Evolutionary conservation across 2,113 vertebrate species (phyloP).

Genomic region (Chrysemys picta): DNA sequence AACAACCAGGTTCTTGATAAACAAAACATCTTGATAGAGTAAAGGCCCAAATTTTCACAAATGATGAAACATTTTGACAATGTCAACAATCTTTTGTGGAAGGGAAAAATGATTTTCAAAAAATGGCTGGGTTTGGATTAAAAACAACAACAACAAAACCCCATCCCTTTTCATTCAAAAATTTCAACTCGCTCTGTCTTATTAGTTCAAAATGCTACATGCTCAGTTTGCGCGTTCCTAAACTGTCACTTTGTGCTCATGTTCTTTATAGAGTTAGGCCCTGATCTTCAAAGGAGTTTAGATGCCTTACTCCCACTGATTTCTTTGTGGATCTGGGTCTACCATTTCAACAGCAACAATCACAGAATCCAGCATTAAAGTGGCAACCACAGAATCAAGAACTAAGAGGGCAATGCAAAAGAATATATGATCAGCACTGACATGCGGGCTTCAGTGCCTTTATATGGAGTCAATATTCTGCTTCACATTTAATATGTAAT

Average conservation of each 20-base stretch:
- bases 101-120: not conserved
- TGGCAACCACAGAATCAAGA: not conserved
- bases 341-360: not conserved
- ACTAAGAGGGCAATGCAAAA: not conserved
- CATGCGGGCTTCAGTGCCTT: not conserved
- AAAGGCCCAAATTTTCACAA: not conserved
- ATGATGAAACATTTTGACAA: not conserved
- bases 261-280: not conserved
- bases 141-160: not conserved
- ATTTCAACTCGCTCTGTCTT: not conserved
- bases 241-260: not conserved
- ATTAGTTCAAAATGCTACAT: not conserved
- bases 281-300: not conserved
- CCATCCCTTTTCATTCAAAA: not conserved
- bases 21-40: not conserved
- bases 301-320: not conserved
- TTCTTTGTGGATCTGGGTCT: not conserved
- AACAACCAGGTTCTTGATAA: not conserved
- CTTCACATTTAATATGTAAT: too few relatives aligned
- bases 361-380: not conserved
- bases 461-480: not conserved
- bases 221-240: not conserved
- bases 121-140: not conserved
- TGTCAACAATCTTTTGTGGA: not conserved
- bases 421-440: not conserved